These are phyloP conservation scores for Drosophila saltans DNA, from an alignment of 1,140 invertebrate genomes.

Conservation along the genomic window DNA sequence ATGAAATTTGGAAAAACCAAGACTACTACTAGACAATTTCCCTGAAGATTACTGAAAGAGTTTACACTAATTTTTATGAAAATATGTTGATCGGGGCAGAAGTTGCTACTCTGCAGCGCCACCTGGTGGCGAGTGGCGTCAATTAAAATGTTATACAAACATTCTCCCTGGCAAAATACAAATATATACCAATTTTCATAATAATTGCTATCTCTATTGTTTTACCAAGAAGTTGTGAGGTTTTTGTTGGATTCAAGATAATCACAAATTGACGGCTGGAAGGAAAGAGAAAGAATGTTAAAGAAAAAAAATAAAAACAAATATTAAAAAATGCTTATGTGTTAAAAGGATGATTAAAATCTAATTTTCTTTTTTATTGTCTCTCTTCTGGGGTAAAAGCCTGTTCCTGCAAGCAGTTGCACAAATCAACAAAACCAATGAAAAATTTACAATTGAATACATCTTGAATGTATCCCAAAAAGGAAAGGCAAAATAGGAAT, in stretches of 20 bases:
- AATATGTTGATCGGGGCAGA: too few species aligned
- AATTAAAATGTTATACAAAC: too few species aligned
- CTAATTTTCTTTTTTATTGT: background rate
- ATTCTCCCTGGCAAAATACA: too few species aligned
- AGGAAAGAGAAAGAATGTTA: conserved; percentile 17
- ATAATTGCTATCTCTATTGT: too few species aligned
- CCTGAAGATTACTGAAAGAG: too few species aligned
- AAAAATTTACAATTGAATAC: conserved; percentile 68
- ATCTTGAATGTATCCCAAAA: conserved; percentile 13
- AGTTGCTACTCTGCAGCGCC: too few species aligned
- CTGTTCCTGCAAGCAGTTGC: conserved; percentile 44
- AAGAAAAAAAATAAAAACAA: conserved; percentile 53
- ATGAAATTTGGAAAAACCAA: too few species aligned
- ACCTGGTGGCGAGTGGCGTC: too few species aligned
- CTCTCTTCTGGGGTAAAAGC: background rate
- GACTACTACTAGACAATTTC: too few species aligned
- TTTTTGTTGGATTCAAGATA: background rate
- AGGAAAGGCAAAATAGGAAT: conserved; percentile 11
- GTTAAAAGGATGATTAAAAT: background rate
- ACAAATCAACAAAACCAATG: conserved; percentile 55
- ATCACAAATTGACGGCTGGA: background rate
- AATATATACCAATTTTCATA: too few species aligned
- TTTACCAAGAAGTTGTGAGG: too few species aligned
- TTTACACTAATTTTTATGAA: too few species aligned
- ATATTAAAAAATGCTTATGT: conserved; percentile 53